Conservation (phyloP, 2,888 invertebrate genomes). For the Agrotis puta region DNA sequence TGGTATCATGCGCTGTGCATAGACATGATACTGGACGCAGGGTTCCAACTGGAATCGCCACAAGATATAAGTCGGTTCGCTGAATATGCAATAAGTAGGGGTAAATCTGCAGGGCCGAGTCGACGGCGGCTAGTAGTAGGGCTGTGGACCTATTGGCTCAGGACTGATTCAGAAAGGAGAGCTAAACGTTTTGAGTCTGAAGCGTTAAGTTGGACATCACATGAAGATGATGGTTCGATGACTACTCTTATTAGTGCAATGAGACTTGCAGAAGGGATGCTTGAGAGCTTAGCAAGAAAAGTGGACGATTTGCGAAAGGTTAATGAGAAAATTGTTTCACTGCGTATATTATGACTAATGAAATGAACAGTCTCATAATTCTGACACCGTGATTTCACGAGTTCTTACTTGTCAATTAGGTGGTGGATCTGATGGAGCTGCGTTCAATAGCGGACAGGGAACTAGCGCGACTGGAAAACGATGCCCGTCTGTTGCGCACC, state of each 20-base stretch:
- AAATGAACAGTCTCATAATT: not conserved
- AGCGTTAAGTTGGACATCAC: slow-evolving; percentile 79
- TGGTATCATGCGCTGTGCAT: slow-evolving; percentile 92
- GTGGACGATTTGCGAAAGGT: slow-evolving; percentile 85
- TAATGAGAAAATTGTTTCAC: not conserved
- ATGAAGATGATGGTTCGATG: slow-evolving; percentile 77
- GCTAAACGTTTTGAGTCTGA: slow-evolving; percentile 84
- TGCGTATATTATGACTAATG: not conserved
- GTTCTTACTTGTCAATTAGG: slow-evolving; percentile 66
- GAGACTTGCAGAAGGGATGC: slow-evolving; percentile 86
- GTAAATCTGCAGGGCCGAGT: slow-evolving; percentile 72
- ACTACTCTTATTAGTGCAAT: slow-evolving; percentile 79
- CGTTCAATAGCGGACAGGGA: slow-evolving; percentile 86
- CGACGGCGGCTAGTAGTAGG: slow-evolving; percentile 80
- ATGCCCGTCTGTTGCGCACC: slow-evolving; percentile 76
- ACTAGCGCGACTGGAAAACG: slow-evolving; percentile 78
- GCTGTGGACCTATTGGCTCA: slow-evolving; percentile 87
- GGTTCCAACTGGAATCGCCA: slow-evolving; percentile 88
- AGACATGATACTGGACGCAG: slow-evolving; percentile 91
- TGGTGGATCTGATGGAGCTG: slow-evolving; percentile 86
- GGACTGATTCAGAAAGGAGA: slow-evolving; percentile 78
- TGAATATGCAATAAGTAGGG: slow-evolving; percentile 75
- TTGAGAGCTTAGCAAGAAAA: slow-evolving; percentile 87
- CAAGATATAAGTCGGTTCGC: slow-evolving; percentile 85
- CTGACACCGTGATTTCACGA: not conserved